Evolutionary conservation across 2,797 vertebrate genomes (phyloP).

Genomic region (Lepilemur septentrionalis): DNA sequence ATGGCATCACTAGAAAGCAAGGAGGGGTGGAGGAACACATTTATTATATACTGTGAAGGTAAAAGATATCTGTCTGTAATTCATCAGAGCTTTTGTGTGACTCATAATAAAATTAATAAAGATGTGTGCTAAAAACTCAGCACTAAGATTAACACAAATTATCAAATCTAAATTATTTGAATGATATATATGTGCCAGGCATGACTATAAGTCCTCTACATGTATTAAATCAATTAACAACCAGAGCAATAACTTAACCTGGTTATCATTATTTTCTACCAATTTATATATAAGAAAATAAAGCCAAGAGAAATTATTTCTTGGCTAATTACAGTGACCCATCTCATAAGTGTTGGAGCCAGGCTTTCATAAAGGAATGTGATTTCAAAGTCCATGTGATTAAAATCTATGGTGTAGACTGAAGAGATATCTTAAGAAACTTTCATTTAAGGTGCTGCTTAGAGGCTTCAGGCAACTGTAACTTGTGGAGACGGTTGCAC

Average conservation of each 20-base stretch:
- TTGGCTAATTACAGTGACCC: background rate
- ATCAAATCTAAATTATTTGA: background rate
- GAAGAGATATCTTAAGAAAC: background rate
- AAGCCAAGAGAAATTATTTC: background rate
- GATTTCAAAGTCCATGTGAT: background rate
- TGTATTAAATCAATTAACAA: background rate
- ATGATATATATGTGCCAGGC: background rate
- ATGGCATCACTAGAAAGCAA: background rate
- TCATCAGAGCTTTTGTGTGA: background rate
- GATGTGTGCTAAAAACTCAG: background rate
- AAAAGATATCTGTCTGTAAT: background rate
- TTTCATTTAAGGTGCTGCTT: background rate
- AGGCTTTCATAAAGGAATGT: background rate
- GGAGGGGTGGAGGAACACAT: background rate
- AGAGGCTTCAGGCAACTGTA: background rate
- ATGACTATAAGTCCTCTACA: background rate
- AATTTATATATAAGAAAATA: background rate
- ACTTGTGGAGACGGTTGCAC: background rate
- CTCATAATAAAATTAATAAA: background rate
- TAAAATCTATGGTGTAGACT: background rate
- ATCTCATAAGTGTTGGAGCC: background rate
- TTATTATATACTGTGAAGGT: background rate
- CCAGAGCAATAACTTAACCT: background rate
- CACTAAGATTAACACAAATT: background rate
- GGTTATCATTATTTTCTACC: background rate